A percentile compares a stretch with the other conserved stretches of the same genome.
Conservation (phyloP, 2,888 invertebrate species). For the Pemphredon lugubris region DNA sequence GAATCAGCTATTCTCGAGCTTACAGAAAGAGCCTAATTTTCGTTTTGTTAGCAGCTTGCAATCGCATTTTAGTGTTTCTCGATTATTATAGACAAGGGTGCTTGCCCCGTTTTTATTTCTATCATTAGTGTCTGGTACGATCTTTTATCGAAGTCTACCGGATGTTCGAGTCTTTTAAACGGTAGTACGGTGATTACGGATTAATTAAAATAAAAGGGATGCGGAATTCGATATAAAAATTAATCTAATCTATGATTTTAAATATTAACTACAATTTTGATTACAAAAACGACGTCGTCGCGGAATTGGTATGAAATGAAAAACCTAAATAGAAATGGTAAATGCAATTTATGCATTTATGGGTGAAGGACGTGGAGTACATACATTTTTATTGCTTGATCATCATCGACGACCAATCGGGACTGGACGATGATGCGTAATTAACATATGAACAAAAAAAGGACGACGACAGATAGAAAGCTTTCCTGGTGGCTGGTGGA, state of each 20-base stretch:
- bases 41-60: conserved; percentile 11
- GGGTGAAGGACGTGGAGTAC: conserved; percentile 13
- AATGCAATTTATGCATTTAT: background rate
- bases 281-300: no score
- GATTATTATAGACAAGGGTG: no score
- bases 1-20: conserved; percentile 13
- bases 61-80: conserved; percentile 8
- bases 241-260: no score
- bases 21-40: background rate
- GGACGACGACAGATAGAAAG: conserved; percentile 11
- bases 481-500: conserved; percentile 46
- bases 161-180: no score
- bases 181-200: no score
- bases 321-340: background rate
- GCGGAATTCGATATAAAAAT: no score
- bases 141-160: no score
- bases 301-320: background rate
- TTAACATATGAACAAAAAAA: conserved; percentile 38
- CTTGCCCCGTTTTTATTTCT: background rate
- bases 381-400: conserved; percentile 24
- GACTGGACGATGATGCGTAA: conserved; percentile 65
- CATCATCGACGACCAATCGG: conserved; percentile 65
- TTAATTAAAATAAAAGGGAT: no score
- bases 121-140: background rate
- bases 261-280: no score